Evolutionary conservation across 2,113 vertebrate genomes (phyloP).

Genomic region (Pantherophis guttatus): DNA sequence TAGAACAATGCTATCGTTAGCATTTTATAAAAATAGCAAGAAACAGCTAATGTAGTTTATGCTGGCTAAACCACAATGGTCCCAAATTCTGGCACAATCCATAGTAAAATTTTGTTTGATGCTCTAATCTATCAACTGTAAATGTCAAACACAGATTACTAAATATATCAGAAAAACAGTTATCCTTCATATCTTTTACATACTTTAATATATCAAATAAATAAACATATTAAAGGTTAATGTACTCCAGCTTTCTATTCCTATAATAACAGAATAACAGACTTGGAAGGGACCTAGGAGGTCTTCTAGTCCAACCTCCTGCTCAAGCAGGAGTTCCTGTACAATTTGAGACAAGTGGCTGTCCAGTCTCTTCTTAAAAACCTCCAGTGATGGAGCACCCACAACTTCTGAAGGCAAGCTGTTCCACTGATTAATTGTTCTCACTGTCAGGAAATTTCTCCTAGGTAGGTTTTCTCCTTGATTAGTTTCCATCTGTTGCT

Average conservation of each 20-base stretch:
- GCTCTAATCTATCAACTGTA: not conserved
- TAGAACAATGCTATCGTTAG: not conserved
- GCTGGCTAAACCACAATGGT: too few relatives aligned
- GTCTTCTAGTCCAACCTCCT: not conserved
- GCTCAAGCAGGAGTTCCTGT: too few relatives aligned
- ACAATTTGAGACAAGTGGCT: not conserved
- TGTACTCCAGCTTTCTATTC: not conserved
- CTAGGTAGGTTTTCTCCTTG: not conserved
- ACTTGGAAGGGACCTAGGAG: not conserved
- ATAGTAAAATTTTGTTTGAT: not conserved
- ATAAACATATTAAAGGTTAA: not conserved
- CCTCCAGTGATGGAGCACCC: not conserved
- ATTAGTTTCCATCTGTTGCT: not conserved
- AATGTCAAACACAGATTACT: not conserved
- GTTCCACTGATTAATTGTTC: not conserved
- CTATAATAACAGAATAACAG: not conserved
- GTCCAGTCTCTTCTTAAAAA: not conserved
- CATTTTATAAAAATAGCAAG: not conserved
- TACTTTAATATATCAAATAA: not conserved
- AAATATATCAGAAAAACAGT: not conserved
- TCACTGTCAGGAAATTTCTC: not conserved
- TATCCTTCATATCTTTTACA: not conserved
- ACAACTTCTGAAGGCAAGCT: not conserved
- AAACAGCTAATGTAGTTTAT: not conserved
- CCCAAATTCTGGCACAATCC: not conserved